phyloP scores from a whole-genome alignment of 64 coral and sea anemone species.

The Catalaphyllia jardinei region DNA sequence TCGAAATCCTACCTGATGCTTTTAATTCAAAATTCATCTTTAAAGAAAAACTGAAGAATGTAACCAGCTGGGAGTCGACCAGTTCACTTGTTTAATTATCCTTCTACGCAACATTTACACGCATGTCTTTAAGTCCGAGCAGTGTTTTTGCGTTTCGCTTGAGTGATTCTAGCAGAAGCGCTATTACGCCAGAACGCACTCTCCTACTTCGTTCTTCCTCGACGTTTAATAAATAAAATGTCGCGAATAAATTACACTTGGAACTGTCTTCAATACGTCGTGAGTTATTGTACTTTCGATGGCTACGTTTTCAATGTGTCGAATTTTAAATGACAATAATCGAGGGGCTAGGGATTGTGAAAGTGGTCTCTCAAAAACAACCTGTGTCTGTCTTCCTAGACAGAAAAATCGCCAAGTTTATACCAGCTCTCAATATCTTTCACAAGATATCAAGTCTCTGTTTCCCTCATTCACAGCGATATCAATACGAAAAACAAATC shows the following conservation, averaged over 20 bases:
- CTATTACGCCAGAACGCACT: not conserved
- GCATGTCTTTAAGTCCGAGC: not conserved
- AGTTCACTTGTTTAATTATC: conserved; percentile 1
- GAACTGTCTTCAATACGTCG: not conserved
- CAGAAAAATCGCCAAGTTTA: not conserved
- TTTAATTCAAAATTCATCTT: not conserved
- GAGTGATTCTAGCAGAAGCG: not conserved
- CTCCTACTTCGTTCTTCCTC: not conserved
- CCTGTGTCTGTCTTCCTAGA: not conserved
- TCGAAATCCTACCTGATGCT: not conserved
- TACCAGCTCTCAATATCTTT: not conserved
- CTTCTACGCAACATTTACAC: not conserved
- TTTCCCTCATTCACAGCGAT: not conserved
- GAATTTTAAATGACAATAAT: conserved; percentile 2
- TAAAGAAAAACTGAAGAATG: not conserved
- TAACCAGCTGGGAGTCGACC: not conserved
- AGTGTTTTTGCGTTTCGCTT: not conserved
- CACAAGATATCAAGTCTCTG: not conserved
- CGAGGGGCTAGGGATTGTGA: not conserved
- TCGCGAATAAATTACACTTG: no score
- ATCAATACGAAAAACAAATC: conserved; percentile 7
- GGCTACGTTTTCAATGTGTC: not conserved
- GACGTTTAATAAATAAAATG: not conserved
- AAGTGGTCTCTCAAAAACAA: no score
- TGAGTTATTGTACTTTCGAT: not conserved